phyloP scores from a whole-genome alignment of 2,113 vertebrate species.

The Alligator mississippiensis region DNA sequence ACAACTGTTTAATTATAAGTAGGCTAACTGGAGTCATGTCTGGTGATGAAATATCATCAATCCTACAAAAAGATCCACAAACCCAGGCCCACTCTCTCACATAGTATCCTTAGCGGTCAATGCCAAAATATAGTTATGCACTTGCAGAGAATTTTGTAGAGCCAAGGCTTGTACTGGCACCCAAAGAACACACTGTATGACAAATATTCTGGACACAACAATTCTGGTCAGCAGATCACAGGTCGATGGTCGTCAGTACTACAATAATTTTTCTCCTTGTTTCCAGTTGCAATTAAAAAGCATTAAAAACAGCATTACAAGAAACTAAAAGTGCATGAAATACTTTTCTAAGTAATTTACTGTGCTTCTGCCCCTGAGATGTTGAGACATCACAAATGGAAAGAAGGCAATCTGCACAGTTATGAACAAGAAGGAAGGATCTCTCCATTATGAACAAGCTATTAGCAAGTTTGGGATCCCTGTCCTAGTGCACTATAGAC shows the following conservation, averaged over 20 bases:
- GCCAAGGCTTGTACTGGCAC: neutral
- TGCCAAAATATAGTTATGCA: neutral
- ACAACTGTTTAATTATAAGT: neutral
- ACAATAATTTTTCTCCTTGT: neutral
- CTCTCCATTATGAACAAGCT: neutral
- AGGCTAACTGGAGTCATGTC: neutral
- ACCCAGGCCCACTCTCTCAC: neutral
- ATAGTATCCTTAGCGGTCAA: accelerated
- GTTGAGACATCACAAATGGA: neutral
- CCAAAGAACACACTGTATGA: neutral
- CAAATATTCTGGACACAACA: neutral
- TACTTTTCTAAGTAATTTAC: neutral
- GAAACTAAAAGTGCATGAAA: neutral
- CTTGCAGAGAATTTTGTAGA: neutral
- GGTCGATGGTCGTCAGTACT: neutral
- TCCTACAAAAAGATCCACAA: neutral
- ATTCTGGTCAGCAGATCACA: neutral
- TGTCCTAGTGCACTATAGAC: neutral
- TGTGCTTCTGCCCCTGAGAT: neutral
- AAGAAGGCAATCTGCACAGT: neutral
- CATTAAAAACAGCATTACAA: neutral
- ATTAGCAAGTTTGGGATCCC: neutral
- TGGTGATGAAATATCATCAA: no score
- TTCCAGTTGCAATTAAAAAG: neutral
- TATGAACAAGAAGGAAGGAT: neutral